Base-by-base conservation (phyloP, 2,888 invertebrate genomes). In the Hirtodrosophila alboralis region DNA sequence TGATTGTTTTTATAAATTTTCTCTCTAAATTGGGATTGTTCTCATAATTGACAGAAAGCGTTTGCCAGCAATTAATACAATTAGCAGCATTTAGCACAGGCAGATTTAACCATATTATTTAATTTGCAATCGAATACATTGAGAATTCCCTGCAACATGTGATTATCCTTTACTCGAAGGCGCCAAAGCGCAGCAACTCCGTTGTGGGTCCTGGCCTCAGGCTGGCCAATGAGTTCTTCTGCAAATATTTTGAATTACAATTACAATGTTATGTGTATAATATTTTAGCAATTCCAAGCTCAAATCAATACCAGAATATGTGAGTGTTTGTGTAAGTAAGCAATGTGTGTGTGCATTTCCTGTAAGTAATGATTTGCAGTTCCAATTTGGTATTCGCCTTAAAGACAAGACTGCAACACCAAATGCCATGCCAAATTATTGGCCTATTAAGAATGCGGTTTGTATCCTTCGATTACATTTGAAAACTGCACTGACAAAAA, bases 181-280 rank as follows among this genome's bases (percentile, higher is more conserved):
- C 83, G 51, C 80, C 84, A 27, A 81, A 86, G 37, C 80, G 86
- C 38, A 84, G 71, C 58, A 86, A 63, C 9, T 81, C 86, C 68
- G 75, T 64, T 14, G 86, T 40, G 27, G 69, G 66, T 58, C 57
- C 69, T 37, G 84, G 77, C 77, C 86, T 51, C 53, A 62, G 53
- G 52, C 73, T 67, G 60, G 76, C 86, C 84, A 79, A 38, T 14
- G 77, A 77, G 45, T 84, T 79, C 77, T 77, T 85, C 86, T 79
- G 79, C 56, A 79, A 79, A 58, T 86, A 83, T 76, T 84, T 66
- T 68, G 47, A 76, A 68, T 75, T 52, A 61, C 76, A 85, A 68
- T 72, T 80, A 56, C 52, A 63, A n/a, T 34, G 60, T 43, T 61
- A 61, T 62, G 30, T 63, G 33, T 21, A 28, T 23, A 40, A 43